Evolutionary conservation across 2,113 vertebrate genomes (phyloP).

Genomic region (Pseudorectes ferrugineus): DNA sequence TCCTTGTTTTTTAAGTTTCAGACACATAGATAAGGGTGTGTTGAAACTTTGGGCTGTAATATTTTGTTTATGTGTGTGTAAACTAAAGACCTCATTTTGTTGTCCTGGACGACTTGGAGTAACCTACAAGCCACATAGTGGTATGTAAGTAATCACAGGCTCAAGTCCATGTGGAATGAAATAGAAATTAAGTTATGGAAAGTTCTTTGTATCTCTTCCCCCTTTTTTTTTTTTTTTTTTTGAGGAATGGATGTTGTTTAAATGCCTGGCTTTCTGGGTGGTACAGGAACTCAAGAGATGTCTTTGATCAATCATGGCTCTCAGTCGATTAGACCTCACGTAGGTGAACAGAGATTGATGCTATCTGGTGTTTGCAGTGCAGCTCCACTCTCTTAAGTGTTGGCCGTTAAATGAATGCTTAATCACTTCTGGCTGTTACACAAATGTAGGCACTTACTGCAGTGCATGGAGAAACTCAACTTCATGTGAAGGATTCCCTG

Average conservation of each 20-base stretch:
- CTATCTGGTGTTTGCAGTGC: slow-evolving; percentile 14
- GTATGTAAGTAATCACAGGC: not conserved
- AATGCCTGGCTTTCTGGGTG: not conserved
- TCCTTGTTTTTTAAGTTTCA: not conserved
- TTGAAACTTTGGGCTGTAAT: not conserved
- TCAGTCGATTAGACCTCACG: not conserved
- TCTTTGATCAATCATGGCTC: slow-evolving; percentile 10
- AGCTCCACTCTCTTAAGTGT: not conserved
- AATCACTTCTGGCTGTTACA: not conserved
- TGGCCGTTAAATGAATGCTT: not conserved
- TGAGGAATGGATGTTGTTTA: not conserved
- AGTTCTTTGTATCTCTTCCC: not conserved
- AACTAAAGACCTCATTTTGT: not conserved
- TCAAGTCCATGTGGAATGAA: not conserved
- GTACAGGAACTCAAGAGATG: not conserved
- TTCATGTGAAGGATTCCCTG: not conserved
- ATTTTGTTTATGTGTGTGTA: not conserved
- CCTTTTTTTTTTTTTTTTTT: too few species aligned
- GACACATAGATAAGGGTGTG: not conserved
- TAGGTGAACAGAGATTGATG: slow-evolving; percentile 21
- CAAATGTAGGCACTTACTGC: not conserved
- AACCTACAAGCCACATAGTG: not conserved
- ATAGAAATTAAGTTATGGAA: not conserved
- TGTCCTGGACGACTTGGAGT: not conserved
- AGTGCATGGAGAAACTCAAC: not conserved